Evolutionary conservation across 2,113 vertebrate genomes (phyloP), one percentile per base, ranked within the genome.

Genomic region (Gobius niger): DNA sequence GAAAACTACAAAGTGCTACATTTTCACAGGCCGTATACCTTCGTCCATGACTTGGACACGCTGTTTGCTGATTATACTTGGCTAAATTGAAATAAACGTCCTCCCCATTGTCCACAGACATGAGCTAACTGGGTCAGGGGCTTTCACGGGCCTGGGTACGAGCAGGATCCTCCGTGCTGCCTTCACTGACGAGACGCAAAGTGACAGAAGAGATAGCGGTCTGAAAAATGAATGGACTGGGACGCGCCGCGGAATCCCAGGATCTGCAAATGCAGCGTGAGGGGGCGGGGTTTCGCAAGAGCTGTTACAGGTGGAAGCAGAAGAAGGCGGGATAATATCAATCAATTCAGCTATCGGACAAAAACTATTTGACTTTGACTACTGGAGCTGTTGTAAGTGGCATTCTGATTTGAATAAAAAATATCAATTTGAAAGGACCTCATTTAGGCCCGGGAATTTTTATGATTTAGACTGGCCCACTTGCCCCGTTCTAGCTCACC

Each of bases 201-300:
- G 84, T 91, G 90, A 91, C 92, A 91, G 83, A 64, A 70, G 82
- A 83, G 82, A 89, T 84, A 80, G 78, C 75, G 63, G 76, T 75
- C 84, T 93, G 77, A 93, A 92, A 92, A 89, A 92, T 93, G 84
- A 76, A 92, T 92, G 91, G 60, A 75, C 34, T 77, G 87, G 85
- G 89, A 90, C 80, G 70, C 63, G 44, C 74, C 65, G 44, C 62
- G 71, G 87, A 85, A 87, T 87, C 89, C 82, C 87, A 73, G 63
- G 77, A 75, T 73, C 77, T 61, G 80, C 70, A 73, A 81, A 85
- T 80, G 80, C 44, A 69, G 67, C 47, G 16, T 18, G 63, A 44
- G 71, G 63, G 67, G 53, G 71, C 67, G 65, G 60, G 16, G 46
- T 75, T 74, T 62, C 5, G 19, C 44, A 42, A 75, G 78, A 78